Evolutionary conservation across 2,888 invertebrate species (phyloP), one percentile per base, ranked within the genome.

Genomic region (Zonitis immaculata): DNA sequence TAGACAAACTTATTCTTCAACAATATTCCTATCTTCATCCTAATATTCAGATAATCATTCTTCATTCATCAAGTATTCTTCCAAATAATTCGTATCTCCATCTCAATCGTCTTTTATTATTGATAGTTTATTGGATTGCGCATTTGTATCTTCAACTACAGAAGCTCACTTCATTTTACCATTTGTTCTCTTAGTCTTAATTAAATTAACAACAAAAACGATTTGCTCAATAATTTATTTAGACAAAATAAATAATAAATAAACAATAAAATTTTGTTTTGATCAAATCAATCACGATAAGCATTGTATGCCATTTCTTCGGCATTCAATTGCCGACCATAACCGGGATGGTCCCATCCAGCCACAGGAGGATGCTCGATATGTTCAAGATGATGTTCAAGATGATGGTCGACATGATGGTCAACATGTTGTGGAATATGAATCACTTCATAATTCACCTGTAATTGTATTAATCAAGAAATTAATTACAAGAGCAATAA

Each of bases 361-460:
- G 58, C 49, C 50, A 74, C 70, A 30, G 76, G 69, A 35, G 63
- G 79, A 18, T 73, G 78, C n/a, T 79, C 61, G 27, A 64, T 54
- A 52, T 67, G 67, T 42, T 65, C 66, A 11, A 64, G 62, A 63
- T 83, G 83, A 49, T n/a, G n/a, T n/a, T n/a, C n/a, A n/a, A n/a
- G n/a, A n/a, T n/a, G n/a, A n/a, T n/a, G n/a, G n/a, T 78, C 78
- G 20, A 67, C 56, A 53, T 85, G 85, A 56, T 88, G 87, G 49
- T 87, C 88, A 56, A 81, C 80, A 63, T 83, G 84, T 66, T 85
- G 85, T 27, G 88, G 88, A 70, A 89, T 89, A 74, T 91, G 91
- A 62, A 91, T 86, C 45, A 91, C 89, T 78, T 92, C 91, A 70
- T 91, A 91, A 76, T 90, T 91, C 60, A 90, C 85, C 56, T 56